Base-by-base conservation (phyloP, 2,888 invertebrate species). In the Heliothis peltigera region DNA sequence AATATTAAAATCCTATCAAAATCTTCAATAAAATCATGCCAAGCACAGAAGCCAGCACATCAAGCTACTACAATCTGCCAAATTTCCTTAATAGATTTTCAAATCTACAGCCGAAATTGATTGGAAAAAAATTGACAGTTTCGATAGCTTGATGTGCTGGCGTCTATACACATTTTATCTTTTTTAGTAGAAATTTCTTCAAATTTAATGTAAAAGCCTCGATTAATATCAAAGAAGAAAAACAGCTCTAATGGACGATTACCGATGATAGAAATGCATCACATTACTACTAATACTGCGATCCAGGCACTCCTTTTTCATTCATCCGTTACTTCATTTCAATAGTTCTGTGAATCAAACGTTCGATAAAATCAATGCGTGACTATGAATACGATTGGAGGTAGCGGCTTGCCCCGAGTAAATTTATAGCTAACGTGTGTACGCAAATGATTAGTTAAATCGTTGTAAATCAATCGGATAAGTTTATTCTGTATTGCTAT, bases 321-420 rank as follows among this genome's bases (percentile, higher is more conserved):
- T 73, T 74, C 59, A 73, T 7, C 56, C 49, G 59, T 68, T 68
- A 51, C 59, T 69, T 60, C 35, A 60, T 51, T 68, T 63, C 64
- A 75, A 77, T 74, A 39, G 60, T 32, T 51, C 53, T 32, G 46
- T 64, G 73, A 64, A 58, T 74, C 69, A 54, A 52, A 59, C 49
- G 52, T 44, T 61, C 54, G 80, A 81, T 81, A 77, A 70, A 76
- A 78, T 78, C 73, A 75, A 75, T 52, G 70, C 84, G 80, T 83
- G 83, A 80, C 84, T 81, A 63, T 59, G 78, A 81, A 81, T 81
- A 57, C 61, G 64, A 35, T 61, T 64, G 51, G n/a, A 76, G 54
- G 62, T 56, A 70, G 49, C 51, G 21, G 28, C 15, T 53, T 52
- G 49, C 10, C 44, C 22, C 17, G 17, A 64, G 44, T 63, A 66